Conservation (phyloP, 2,888 invertebrate species). For the Clitarchus hookeri region DNA sequence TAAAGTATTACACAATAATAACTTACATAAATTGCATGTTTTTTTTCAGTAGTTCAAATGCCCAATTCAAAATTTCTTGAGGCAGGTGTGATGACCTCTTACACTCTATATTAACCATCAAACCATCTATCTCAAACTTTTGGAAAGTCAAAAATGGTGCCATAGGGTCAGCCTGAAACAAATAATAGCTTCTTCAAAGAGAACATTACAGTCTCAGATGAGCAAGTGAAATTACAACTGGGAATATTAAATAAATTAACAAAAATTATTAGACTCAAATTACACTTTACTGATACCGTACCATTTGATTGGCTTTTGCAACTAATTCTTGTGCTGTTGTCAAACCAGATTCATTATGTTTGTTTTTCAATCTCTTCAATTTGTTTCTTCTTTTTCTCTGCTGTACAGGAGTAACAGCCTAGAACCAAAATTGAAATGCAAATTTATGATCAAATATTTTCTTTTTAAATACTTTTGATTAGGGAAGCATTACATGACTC, state of each 20-base stretch:
- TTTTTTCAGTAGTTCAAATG: slow-evolving; percentile 72
- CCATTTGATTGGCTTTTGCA: slow-evolving; percentile 8
- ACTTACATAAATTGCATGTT: slow-evolving; percentile 76
- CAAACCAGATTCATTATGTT: neutral
- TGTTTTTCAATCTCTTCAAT: neutral
- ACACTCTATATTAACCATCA: slow-evolving; percentile 65
- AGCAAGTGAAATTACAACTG: neutral
- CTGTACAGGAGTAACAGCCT: neutral
- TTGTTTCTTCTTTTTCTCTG: neutral
- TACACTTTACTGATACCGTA: neutral
- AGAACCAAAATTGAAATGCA: neutral
- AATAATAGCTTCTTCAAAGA: neutral
- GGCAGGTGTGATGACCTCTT: slow-evolving; percentile 63
- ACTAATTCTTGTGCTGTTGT: neutral
- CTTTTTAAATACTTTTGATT: too few relatives aligned
- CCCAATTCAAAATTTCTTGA: slow-evolving; percentile 66
- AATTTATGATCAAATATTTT: too few relatives aligned
- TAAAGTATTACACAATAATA: slow-evolving; percentile 51
- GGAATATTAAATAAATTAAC: neutral
- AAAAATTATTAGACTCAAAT: neutral
- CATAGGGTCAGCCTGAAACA: slow-evolving; percentile 60
- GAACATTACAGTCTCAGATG: neutral
- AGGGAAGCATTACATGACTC: too few relatives aligned
- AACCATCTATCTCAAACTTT: slow-evolving; percentile 64
- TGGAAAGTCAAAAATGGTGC: slow-evolving; percentile 64